Evolutionary conservation across 2,888 invertebrate species (phyloP).

Genomic region (Idaea dimidiata): DNA sequence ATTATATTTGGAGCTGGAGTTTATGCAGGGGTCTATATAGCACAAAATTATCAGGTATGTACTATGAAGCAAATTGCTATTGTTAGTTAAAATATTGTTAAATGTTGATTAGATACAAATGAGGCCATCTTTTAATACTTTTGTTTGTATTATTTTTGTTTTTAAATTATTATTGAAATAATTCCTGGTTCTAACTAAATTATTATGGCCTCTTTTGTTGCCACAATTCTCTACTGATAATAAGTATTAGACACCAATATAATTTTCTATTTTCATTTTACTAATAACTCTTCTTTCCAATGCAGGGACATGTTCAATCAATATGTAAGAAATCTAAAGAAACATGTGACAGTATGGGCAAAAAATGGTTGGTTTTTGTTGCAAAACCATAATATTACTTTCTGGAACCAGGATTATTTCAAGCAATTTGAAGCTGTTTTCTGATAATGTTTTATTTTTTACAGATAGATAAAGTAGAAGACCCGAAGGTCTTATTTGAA

Average conservation of each 20-base stretch:
- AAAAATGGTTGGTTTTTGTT: conserved; percentile 63
- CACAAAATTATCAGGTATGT: conserved; percentile 88
- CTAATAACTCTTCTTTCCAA: conserved; percentile 38
- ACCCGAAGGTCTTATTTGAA: conserved; percentile 86
- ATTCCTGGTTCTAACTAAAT: conserved; percentile 31
- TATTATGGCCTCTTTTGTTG: conserved; percentile 37
- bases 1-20: conserved; percentile 84
- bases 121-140: conserved; percentile 38
- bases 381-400: conserved; percentile 29
- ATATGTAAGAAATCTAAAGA: conserved; percentile 52
- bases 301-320: conserved; percentile 53
- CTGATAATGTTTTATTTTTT: conserved; percentile 37
- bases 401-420: conserved; percentile 57
- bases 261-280: conserved; percentile 17
- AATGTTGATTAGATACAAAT: conserved; percentile 33
- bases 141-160: conserved; percentile 7
- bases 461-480: conserved; percentile 92
- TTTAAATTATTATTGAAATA: conserved; percentile 3
- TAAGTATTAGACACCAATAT: conserved; percentile 20
- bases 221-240: background rate
- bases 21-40: conserved; percentile 86
- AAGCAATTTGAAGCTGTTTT: conserved; percentile 2
- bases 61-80: too few relatives aligned
- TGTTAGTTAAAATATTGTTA: background rate
- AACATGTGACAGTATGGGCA: conserved; percentile 55